Evolutionary conservation across 2,797 vertebrate genomes (phyloP).

Genomic region (Pterois miles): DNA sequence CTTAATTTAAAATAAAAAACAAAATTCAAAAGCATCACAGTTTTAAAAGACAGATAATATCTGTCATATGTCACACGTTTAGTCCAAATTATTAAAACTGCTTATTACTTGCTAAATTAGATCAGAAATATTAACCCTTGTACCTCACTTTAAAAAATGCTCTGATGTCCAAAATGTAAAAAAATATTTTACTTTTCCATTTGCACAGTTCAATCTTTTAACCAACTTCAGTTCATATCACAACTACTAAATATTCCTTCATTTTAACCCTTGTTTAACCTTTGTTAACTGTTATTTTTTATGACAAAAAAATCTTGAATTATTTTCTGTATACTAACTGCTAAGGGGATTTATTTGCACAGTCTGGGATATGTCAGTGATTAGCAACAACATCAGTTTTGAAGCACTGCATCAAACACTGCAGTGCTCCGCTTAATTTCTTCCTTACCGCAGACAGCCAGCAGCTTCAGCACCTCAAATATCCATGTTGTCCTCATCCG

Average conservation of each 20-base stretch:
- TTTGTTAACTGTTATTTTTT: background rate
- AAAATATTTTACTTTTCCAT: rapidly evolving
- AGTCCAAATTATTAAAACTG: background rate
- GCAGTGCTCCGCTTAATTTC: too few species aligned
- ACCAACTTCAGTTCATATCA: background rate
- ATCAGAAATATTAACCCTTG: background rate
- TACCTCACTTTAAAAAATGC: too few species aligned
- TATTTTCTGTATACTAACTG: too few species aligned
- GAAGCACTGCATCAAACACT: too few species aligned
- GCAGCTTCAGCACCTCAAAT: too few species aligned
- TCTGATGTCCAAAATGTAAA: too few species aligned
- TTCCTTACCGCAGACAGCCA: too few species aligned
- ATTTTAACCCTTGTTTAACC: rapidly evolving
- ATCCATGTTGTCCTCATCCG: too few species aligned
- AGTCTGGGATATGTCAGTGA: too few species aligned
- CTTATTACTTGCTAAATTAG: background rate
- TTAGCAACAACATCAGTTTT: too few species aligned
- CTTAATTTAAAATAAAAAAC: background rate
- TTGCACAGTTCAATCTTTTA: background rate
- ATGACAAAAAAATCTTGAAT: background rate
- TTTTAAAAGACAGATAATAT: background rate
- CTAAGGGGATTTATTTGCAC: too few species aligned
- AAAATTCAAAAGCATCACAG: background rate
- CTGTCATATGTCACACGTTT: background rate
- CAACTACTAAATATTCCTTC: background rate